These are phyloP conservation scores for Notarius lentiginosus DNA, from an alignment of 2,113 vertebrate genomes.

Conservation along the genomic window DNA sequence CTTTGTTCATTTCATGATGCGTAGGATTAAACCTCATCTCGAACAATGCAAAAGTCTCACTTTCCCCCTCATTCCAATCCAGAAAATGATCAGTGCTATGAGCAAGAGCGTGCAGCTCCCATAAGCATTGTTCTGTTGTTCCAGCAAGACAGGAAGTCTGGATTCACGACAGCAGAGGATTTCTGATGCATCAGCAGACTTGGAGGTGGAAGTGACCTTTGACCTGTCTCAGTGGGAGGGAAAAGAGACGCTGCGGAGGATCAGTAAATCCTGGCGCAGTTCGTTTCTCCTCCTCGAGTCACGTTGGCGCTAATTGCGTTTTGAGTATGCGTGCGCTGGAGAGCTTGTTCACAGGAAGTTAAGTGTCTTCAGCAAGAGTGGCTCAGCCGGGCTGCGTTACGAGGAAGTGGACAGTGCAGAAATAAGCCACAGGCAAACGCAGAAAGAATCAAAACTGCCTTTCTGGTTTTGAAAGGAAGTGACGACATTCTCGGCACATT, in stretches of 20 bases:
- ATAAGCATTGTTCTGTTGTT: not conserved
- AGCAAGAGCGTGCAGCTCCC: not conserved
- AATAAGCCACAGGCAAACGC: too few relatives aligned
- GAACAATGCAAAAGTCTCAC: not conserved
- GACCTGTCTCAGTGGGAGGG: not conserved
- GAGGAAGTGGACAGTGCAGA: too few relatives aligned
- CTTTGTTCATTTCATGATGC: not conserved
- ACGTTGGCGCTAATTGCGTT: not conserved
- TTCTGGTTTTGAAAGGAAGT: not conserved
- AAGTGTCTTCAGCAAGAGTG: not conserved
- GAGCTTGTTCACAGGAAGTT: slow-evolving; percentile 42
- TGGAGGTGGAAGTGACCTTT: not conserved
- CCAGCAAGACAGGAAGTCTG: slow-evolving; percentile 38
- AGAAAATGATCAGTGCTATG: not conserved
- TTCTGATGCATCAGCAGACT: not conserved
- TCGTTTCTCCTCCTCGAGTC: slow-evolving; percentile 11
- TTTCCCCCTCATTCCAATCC: too few relatives aligned
- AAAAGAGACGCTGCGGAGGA: not conserved
- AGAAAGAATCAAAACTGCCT: not conserved
- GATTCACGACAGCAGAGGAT: not conserved
- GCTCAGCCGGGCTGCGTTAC: not conserved
- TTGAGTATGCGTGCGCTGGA: not conserved
- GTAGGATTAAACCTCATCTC: not conserved
- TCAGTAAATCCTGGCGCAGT: not conserved
- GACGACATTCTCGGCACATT: not conserved